Evolutionary conservation across 1,140 invertebrate species (phyloP).

Genomic region (Laupala kohalensis): DNA sequence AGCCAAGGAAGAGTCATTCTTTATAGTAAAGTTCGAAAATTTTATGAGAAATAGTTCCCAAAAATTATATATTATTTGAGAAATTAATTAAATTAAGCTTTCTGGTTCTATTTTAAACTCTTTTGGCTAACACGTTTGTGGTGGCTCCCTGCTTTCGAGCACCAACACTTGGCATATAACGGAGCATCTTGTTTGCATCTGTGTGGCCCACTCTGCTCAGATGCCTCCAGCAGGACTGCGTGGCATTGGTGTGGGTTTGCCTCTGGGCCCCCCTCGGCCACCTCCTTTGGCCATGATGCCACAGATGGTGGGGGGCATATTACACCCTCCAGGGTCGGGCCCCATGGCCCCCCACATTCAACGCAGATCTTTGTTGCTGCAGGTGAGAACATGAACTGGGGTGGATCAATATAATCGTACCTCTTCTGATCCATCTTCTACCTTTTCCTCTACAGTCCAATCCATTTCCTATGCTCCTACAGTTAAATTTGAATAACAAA

Average conservation of each 20-base stretch:
- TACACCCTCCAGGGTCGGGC: slow-evolving; percentile 6
- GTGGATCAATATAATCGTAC: background rate
- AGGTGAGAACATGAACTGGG: slow-evolving; percentile 19
- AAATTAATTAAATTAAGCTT: too few species aligned
- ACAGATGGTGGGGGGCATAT: slow-evolving; percentile 6
- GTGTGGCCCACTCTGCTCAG: slow-evolving; percentile 1
- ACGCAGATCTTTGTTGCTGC: slow-evolving; percentile 24
- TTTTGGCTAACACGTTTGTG: background rate
- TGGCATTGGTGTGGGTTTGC: slow-evolving; percentile 22
- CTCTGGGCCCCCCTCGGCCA: slow-evolving; percentile 17
- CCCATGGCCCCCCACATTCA: slow-evolving; percentile 18
- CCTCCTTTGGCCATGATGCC: slow-evolving; percentile 12
- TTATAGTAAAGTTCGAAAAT: too few species aligned
- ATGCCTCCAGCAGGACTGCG: slow-evolving; percentile 10
- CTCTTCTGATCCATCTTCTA: background rate
- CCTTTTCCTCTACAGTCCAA: background rate
- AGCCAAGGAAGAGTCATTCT: too few species aligned
- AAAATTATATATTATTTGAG: too few species aligned
- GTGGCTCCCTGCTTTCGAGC: background rate
- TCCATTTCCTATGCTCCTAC: background rate
- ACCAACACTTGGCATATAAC: background rate
- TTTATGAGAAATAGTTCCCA: too few species aligned
- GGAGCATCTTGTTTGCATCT: background rate
- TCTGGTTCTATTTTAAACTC: background rate
- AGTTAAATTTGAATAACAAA: too few species aligned